Percentiles rank a stretch among this genome's conserved stretches.
Evolutionary conservation across 2,797 vertebrate genomes (phyloP).

Genomic region (Microchirus variegatus): DNA sequence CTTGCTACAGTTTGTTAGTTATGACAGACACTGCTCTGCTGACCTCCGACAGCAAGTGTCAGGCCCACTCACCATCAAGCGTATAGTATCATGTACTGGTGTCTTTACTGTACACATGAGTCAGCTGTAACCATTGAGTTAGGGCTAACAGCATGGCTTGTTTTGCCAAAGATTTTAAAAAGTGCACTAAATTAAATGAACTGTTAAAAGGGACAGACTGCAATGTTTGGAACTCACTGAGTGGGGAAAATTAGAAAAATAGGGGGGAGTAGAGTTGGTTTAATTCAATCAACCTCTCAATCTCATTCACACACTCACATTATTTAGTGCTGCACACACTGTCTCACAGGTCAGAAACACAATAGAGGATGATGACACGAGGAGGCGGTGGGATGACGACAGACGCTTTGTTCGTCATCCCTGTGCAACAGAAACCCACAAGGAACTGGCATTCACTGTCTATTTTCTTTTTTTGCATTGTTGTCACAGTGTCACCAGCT

Average conservation of each 20-base stretch:
- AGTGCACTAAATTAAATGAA: constrained; percentile 1
- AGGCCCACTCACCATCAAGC: too few relatives aligned
- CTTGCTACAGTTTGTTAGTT: too few relatives aligned
- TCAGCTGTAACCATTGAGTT: too few relatives aligned
- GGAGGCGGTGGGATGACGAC: constrained; percentile 56
- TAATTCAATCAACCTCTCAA: constrained; percentile 31
- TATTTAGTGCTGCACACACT: constrained; percentile 25
- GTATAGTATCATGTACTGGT: too few relatives aligned
- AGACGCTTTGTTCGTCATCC: constrained; percentile 47
- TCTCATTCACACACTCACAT: constrained; percentile 6
- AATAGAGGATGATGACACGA: constrained; percentile 54
- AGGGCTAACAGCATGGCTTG: too few relatives aligned
- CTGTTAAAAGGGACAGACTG: constrained; percentile 54
- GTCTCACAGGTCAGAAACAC: constrained; percentile 31
- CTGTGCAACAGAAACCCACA: constrained; percentile 50
- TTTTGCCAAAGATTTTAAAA: constrained; percentile 8
- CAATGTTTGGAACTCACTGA: constrained; percentile 45
- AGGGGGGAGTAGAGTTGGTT: constrained; percentile 23
- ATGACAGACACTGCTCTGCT: too few relatives aligned
- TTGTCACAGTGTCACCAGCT: constrained; percentile 20
- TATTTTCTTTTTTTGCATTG: constrained; percentile 27
- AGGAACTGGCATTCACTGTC: constrained; percentile 61
- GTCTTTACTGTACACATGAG: too few relatives aligned
- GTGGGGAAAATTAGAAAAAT: constrained; percentile 46
- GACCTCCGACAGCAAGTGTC: too few relatives aligned